phyloP scores from a whole-genome alignment of 2,888 invertebrate genomes.

The Hirtodrosophila trivittata region DNA sequence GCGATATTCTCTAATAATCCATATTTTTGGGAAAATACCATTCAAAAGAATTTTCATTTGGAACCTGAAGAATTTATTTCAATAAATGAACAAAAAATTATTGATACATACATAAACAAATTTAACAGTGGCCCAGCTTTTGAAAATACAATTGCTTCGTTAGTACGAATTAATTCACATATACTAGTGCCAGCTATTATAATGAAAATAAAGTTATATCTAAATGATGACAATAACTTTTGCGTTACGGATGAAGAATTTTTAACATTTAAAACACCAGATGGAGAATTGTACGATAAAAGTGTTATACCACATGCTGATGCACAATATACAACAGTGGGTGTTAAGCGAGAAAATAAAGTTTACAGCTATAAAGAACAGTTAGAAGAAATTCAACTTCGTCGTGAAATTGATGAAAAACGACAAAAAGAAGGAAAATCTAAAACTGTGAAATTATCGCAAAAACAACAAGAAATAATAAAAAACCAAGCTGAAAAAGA shows the following conservation, averaged over 20 bases:
- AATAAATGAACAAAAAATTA: constrained; percentile 86
- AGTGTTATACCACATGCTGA: constrained; percentile 87
- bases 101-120: constrained; percentile 87
- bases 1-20: constrained; percentile 86
- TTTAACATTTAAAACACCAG: constrained; percentile 92
- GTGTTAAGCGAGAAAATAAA: constrained; percentile 97
- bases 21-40: constrained; percentile 89
- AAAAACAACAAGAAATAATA: constrained; percentile 96
- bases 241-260: constrained; percentile 91
- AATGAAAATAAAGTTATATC: constrained; percentile 85
- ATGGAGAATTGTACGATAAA: constrained; percentile 96
- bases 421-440: constrained; percentile 91
- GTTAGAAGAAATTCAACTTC: constrained; percentile 95
- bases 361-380: constrained; percentile 98
- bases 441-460: constrained; percentile 89
- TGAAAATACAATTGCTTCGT: constrained; percentile 89
- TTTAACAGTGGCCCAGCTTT: constrained; percentile 85
- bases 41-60: constrained; percentile 83
- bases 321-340: constrained; percentile 80
- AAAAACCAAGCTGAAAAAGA: constrained; percentile 95
- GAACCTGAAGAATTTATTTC: constrained; percentile 86
- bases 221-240: constrained; percentile 88
- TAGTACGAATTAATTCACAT: constrained; percentile 88
- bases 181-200: constrained; percentile 88
- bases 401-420: constrained; percentile 96